Evolutionary conservation across 2,888 invertebrate species (phyloP).

Genomic region (Drosophila gaucha): DNA sequence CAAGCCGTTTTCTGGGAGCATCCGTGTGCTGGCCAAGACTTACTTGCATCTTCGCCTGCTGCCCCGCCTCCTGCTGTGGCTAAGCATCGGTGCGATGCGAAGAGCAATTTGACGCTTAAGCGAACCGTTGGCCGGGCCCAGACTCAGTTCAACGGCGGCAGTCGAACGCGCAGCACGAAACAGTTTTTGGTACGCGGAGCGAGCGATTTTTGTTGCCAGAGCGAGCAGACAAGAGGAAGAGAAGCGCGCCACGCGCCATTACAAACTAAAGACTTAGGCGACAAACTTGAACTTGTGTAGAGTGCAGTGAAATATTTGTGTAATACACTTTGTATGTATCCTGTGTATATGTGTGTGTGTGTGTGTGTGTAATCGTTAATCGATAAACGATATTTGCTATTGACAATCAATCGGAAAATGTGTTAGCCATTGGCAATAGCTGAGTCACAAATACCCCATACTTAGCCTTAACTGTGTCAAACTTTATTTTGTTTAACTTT

Average conservation of each 20-base stretch:
- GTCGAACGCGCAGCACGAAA: constrained; percentile 79
- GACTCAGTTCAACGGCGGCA: constrained; percentile 83
- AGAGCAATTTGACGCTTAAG: constrained; percentile 81
- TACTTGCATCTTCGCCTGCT: constrained; percentile 1
- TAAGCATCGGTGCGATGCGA: constrained; percentile 10
- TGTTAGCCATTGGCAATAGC: constrained; percentile 2
- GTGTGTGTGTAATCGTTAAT: constrained; percentile 8
- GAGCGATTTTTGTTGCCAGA: constrained; percentile 20
- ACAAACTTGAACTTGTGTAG: constrained; percentile 81
- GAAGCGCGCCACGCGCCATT: constrained; percentile 23
- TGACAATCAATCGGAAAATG: constrained; percentile 8
- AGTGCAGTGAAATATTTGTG: constrained; percentile 31
- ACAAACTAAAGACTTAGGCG: constrained; percentile 69
- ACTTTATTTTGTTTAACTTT: constrained; percentile 26
- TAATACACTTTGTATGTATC: constrained; percentile 24
- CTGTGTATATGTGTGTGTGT: constrained; percentile 3
- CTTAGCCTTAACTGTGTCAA: constrained; percentile 26
- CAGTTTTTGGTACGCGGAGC: constrained; percentile 35
- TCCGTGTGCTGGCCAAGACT: constrained; percentile 11
- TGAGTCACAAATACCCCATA: constrained; percentile 20
- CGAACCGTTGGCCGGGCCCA: constrained; percentile 69
- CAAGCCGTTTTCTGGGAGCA: constrained; percentile 36
- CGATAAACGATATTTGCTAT: constrained; percentile 10
- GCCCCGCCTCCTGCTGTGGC: constrained; percentile 1
- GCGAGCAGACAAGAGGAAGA: constrained; percentile 11